These are phyloP conservation scores for Hydrotaea cyrtoneurina DNA, from an alignment of 2,888 invertebrate species.

Conservation along the genomic window DNA sequence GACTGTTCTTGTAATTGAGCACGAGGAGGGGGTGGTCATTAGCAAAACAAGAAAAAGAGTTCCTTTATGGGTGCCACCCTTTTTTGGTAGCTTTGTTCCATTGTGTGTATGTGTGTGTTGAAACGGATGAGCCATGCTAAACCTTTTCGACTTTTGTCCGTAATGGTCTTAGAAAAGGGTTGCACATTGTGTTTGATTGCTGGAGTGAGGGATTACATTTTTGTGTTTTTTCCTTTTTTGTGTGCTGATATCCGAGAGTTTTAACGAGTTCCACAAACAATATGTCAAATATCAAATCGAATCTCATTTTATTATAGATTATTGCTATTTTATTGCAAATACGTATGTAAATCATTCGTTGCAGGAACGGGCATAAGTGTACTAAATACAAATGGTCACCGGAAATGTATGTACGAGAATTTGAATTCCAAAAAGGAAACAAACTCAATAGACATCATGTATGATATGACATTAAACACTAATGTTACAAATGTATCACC, in stretches of 20 bases:
- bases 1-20: background rate
- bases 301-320: constrained; percentile 41
- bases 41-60: background rate
- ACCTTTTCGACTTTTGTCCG: background rate
- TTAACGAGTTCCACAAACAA: constrained; percentile 31
- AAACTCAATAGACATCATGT: no score
- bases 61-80: background rate
- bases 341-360: background rate
- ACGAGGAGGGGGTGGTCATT: background rate
- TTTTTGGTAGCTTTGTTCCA: background rate
- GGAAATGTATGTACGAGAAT: no score
- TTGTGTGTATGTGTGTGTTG: background rate
- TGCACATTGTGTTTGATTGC: background rate
- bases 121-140: background rate
- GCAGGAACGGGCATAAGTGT: no score
- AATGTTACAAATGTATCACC: no score
- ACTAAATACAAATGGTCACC: no score
- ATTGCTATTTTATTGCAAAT: constrained; percentile 26
- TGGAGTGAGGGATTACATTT: background rate
- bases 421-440: no score
- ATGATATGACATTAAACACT: no score
- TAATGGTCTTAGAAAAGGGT: background rate
- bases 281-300: constrained; percentile 45
- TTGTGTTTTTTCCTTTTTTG: background rate
- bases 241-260: background rate